Percentiles rank a stretch among this genome's conserved stretches.
Conservation (phyloP, 2,888 invertebrate species). For the Crematogaster levior region DNA sequence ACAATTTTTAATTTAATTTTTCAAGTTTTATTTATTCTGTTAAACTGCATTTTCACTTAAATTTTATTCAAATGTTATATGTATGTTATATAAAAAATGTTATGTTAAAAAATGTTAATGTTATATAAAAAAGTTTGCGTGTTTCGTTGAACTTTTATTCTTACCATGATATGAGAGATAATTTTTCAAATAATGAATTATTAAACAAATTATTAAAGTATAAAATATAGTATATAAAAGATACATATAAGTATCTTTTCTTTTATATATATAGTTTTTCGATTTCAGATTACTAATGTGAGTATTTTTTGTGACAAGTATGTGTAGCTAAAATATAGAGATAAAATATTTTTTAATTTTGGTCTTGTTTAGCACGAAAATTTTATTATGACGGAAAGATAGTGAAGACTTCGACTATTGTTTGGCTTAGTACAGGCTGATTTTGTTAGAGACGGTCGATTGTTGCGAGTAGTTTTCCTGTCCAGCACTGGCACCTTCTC, state of each 20-base stretch:
- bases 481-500: neutral
- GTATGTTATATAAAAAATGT: too few relatives aligned
- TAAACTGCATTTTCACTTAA: neutral
- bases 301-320: neutral
- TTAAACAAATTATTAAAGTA: neutral
- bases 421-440: constrained; percentile 65
- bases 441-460: constrained; percentile 65
- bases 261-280: too few relatives aligned
- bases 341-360: neutral
- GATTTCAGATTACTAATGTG: too few relatives aligned
- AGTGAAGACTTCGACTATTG: constrained; percentile 65
- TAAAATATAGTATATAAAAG: neutral
- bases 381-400: constrained; percentile 60
- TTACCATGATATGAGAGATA: neutral
- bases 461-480: constrained; percentile 50
- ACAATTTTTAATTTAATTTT: neutral
- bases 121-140: neutral
- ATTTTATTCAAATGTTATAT: neutral
- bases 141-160: neutral
- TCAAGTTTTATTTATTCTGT: constrained; percentile 15
- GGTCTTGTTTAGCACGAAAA: constrained; percentile 35
- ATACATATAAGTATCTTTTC: neutral
- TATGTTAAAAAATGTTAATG: too few relatives aligned
- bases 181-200: constrained; percentile 14
- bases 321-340: neutral